Conservation (phyloP, 1,140 invertebrate species). For the Drosophila willistoni region DNA sequence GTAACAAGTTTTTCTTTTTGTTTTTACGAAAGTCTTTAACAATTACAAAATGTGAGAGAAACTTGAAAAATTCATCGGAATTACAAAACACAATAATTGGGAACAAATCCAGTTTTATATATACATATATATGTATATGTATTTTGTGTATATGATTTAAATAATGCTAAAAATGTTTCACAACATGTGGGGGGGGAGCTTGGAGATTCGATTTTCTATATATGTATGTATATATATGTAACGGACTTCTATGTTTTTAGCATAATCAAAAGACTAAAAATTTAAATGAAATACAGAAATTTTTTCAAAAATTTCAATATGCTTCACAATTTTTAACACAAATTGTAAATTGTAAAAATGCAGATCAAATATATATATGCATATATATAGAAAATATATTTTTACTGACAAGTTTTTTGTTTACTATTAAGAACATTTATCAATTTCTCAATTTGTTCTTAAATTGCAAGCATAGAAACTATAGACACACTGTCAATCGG, state of each 20-base stretch:
- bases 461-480: neutral
- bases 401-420: neutral
- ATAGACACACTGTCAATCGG: neutral
- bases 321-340: neutral
- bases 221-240: neutral
- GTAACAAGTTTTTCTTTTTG: neutral
- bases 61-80: slow-evolving; percentile 1
- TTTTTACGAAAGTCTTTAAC: neutral
- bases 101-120: neutral
- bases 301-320: too few species aligned
- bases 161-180: slow-evolving; percentile 15
- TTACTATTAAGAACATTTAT: neutral
- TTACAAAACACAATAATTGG: slow-evolving; percentile 6
- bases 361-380: neutral
- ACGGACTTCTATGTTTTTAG: neutral
- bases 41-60: slow-evolving; percentile 7
- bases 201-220: neutral
- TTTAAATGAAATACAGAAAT: too few species aligned
- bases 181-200: neutral
- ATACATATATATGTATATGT: neutral
- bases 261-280: too few species aligned
- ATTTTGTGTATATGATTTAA: neutral
- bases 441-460: neutral
- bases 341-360: slow-evolving; percentile 2
- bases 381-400: neutral